A percentile compares a stretch with the other conserved stretches of the same genome.
Evolutionary conservation across 1,140 invertebrate genomes (phyloP).

Genomic region (Bombus waltoni): DNA sequence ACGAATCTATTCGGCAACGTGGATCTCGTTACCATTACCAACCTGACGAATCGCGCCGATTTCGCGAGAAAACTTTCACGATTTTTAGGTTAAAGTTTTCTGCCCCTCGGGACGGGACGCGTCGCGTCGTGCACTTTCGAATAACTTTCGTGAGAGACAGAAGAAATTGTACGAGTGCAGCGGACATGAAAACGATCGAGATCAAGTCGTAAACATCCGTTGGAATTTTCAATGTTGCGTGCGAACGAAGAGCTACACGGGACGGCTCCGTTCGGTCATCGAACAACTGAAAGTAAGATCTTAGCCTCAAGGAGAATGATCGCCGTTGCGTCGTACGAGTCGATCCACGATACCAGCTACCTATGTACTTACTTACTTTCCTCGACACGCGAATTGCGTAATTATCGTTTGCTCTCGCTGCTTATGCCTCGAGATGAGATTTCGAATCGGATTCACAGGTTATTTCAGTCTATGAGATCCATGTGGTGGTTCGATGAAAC

Average conservation of each 20-base stretch:
- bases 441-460: not conserved
- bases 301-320: not conserved
- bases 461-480: too few species aligned
- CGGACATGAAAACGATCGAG: not conserved
- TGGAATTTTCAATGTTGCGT: conserved; percentile 4
- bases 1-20: not conserved
- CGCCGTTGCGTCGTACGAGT: not conserved
- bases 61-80: conserved; percentile 35
- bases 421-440: not conserved
- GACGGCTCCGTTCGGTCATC: not conserved
- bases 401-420: not conserved
- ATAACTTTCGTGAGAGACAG: conserved; percentile 31
- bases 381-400: not conserved
- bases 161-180: conserved; percentile 31
- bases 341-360: not conserved
- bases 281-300: not conserved
- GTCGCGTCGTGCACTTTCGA: conserved; percentile 26
- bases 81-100: conserved; percentile 39
- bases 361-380: not conserved
- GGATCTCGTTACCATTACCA: conserved; percentile 28
- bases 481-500: not conserved
- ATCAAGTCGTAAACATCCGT: not conserved
- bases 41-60: conserved; percentile 9
- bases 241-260: not conserved
- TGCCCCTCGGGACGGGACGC: not conserved